Conservation (phyloP, 2,113 vertebrate species). For the Bagarius yarrelli region DNA sequence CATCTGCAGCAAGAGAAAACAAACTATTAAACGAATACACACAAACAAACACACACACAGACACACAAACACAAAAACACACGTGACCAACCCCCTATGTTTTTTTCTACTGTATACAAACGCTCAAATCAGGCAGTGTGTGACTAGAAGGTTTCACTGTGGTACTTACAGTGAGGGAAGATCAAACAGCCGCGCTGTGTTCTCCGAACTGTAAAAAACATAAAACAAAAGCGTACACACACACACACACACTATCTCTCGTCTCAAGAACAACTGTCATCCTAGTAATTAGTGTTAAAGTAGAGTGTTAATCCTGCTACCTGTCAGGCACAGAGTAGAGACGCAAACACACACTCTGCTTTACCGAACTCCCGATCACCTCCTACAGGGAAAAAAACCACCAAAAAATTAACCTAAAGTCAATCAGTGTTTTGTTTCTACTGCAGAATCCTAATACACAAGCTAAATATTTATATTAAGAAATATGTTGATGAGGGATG, state of each 20-base stretch:
- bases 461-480: too few relatives aligned
- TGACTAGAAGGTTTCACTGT: not conserved
- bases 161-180: conserved; percentile 88
- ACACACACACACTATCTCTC: not conserved
- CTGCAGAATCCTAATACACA: too few relatives aligned
- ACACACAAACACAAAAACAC: not conserved
- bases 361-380: conserved; percentile 87
- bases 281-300: not conserved
- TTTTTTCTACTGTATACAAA: too few relatives aligned
- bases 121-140: too few relatives aligned
- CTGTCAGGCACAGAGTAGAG: conserved; percentile 81
- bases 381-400: conserved; percentile 55
- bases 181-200: conserved; percentile 79
- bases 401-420: not conserved
- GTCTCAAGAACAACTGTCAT: not conserved
- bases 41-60: not conserved
- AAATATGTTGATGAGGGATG: too few relatives aligned
- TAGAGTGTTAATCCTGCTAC: conserved; percentile 61
- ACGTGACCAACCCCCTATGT: not conserved
- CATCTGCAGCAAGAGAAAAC: conserved; percentile 71
- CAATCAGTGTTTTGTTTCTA: not conserved
- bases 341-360: conserved; percentile 77
- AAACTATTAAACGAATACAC: not conserved
- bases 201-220: conserved; percentile 77
- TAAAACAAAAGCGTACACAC: conserved; percentile 2